phyloP scores from a whole-genome alignment of 1,140 invertebrate species.

The Microplitis mediator region DNA sequence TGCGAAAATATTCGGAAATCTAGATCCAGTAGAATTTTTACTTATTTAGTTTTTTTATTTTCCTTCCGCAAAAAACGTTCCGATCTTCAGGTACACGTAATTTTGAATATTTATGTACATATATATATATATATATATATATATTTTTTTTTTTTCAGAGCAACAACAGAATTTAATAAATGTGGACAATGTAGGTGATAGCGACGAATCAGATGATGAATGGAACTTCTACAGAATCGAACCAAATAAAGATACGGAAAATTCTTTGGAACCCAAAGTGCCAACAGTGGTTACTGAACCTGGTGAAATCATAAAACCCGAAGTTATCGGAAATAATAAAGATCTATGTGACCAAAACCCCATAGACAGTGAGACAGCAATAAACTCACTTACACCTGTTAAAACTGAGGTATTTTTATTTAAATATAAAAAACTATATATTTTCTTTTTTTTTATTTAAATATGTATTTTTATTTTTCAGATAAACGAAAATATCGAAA shows the following conservation, averaged over 20 bases:
- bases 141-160: slow-evolving; percentile 43
- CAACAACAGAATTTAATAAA: slow-evolving; percentile 48
- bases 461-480: background rate
- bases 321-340: slow-evolving; percentile 15
- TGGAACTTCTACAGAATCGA: slow-evolving; percentile 77
- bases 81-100: too few relatives aligned
- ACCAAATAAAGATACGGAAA: slow-evolving; percentile 57
- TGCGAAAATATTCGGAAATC: too few relatives aligned
- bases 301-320: background rate
- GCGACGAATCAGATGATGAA: slow-evolving; percentile 78
- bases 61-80: too few relatives aligned
- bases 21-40: too few relatives aligned
- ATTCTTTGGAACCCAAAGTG: slow-evolving; percentile 15
- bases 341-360: slow-evolving; percentile 14
- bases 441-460: background rate
- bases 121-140: too few relatives aligned
- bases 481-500: slow-evolving; percentile 3
- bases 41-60: too few relatives aligned
- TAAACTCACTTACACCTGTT: slow-evolving; percentile 29
- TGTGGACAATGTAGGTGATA: slow-evolving; percentile 76
- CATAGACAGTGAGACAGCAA: slow-evolving; percentile 16
- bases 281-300: slow-evolving; percentile 19
- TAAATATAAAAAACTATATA: background rate
- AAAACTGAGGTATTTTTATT: slow-evolving; percentile 33
- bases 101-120: too few relatives aligned